Base-by-base conservation (phyloP, 1,140 invertebrate species). In the Rhagoletis zephyria region DNA sequence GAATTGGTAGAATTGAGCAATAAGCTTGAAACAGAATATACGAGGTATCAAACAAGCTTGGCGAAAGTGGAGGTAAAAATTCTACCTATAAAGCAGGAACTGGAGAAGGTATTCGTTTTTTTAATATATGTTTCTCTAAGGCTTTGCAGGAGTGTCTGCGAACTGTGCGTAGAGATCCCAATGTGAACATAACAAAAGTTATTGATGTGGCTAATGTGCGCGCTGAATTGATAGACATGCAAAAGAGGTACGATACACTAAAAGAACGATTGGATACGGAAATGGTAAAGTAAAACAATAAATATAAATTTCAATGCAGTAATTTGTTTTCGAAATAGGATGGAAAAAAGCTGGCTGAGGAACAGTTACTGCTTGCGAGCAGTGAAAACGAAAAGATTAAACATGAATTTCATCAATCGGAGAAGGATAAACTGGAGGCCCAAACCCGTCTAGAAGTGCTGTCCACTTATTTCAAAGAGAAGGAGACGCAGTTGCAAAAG, bases 391-490 rank as follows among this genome's bases (percentile, higher is more conserved):
- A 93, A 85, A 93, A 93, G 59, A 92, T 96, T 4, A 94, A 94
- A 64, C 94, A 95, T 88, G 95, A 96, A 89, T 96, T 96, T 87
- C 95, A 95, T 91, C 94, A 95, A 87, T 95, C 95, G 2, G 96
- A 96, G 89, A 96, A 96, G 89, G 96, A 97, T 88, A 96, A 96
- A 89, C 94, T 96, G 19, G 97, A 98, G 91, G 96, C 96, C 1
- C 94, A 96, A 90, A 97, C 97, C 0, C 95, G 96, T 89, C 94
- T 98, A 0, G 96, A 97, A 92, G 97, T 98, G 6, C 93, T 98
- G 59, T 96, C 96, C 0, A 96, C 96, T 90, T 98, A 97, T 91
- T 98, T 98, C 93, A 96, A 97, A 90, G 97, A 98, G 88, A 96
- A 97, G 90, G 97, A 98, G 93, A 94, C 95, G 30, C 96, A 97